Evolutionary conservation across 2,888 invertebrate genomes (phyloP).

Genomic region (Ichneumoninae sp.): DNA sequence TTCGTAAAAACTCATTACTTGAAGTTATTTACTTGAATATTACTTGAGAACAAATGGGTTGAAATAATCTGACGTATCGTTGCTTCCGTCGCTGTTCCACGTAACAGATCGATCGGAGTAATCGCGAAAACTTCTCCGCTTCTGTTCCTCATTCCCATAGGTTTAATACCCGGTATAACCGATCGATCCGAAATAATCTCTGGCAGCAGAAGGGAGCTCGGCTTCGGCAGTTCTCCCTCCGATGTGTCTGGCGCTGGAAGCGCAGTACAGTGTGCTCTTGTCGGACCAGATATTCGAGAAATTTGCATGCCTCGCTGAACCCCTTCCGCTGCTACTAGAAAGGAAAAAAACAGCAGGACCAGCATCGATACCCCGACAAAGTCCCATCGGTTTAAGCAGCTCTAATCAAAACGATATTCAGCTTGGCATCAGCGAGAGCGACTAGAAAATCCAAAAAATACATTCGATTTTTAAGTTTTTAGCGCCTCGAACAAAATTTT

Average conservation of each 20-base stretch:
- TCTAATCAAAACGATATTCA: neutral
- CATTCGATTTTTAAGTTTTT: neutral
- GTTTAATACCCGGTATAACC: slow-evolving; percentile 49
- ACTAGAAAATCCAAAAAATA: neutral
- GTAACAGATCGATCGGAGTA: slow-evolving; percentile 57
- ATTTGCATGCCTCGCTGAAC: slow-evolving; percentile 48
- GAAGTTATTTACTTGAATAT: neutral
- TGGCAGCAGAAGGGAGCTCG: slow-evolving; percentile 46
- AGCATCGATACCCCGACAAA: neutral
- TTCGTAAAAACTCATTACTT: no score
- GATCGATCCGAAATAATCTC: slow-evolving; percentile 65
- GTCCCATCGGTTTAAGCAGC: neutral
- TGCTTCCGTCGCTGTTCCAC: slow-evolving; percentile 11
- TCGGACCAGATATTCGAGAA: slow-evolving; percentile 58
- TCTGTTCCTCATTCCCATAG: slow-evolving; percentile 43
- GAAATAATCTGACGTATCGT: neutral
- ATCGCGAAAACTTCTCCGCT: slow-evolving; percentile 54
- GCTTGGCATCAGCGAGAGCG: neutral
- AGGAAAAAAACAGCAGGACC: neutral
- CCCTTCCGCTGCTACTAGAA: neutral
- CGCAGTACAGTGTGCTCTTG: slow-evolving; percentile 38
- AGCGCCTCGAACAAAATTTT: neutral
- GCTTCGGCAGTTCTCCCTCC: slow-evolving; percentile 36
- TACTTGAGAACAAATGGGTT: neutral
- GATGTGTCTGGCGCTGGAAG: slow-evolving; percentile 11